phyloP scores from a whole-genome alignment of 2,888 invertebrate species.

The Argyra leucocephala region DNA sequence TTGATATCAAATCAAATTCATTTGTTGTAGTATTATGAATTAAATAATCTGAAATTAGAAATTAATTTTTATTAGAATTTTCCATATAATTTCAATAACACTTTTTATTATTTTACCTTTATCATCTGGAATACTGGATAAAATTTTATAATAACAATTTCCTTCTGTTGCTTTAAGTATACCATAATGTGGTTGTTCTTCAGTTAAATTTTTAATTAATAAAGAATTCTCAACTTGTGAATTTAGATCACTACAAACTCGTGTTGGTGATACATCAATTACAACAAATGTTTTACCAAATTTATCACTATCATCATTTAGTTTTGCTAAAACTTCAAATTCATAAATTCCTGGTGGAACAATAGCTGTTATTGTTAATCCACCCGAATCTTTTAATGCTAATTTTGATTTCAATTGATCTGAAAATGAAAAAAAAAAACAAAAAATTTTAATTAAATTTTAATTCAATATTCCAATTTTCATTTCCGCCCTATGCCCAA shows the following conservation, averaged over 20 bases:
- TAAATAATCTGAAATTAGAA: slow-evolving; percentile 26
- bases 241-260: slow-evolving; percentile 24
- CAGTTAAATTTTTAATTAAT: slow-evolving; percentile 27
- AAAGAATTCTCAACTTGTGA: slow-evolving; percentile 25
- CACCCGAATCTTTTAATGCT: slow-evolving; percentile 24
- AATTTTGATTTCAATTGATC: slow-evolving; percentile 23
- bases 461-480: not conserved
- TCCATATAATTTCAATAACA: slow-evolving; percentile 8
- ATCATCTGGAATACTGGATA: slow-evolving; percentile 26
- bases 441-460: not conserved
- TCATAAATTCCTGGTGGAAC: slow-evolving; percentile 26
- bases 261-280: slow-evolving; percentile 24
- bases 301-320: slow-evolving; percentile 18
- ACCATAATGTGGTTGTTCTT: slow-evolving; percentile 25
- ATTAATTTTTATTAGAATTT: not conserved
- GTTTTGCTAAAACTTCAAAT: slow-evolving; percentile 26
- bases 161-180: slow-evolving; percentile 24
- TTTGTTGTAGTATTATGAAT: slow-evolving; percentile 26
- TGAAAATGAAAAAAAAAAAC: not conserved
- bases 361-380: slow-evolving; percentile 23
- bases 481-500: no score
- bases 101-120: slow-evolving; percentile 23
- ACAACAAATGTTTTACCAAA: slow-evolving; percentile 20
- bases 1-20: slow-evolving; percentile 26
- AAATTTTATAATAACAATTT: slow-evolving; percentile 26